These are phyloP conservation scores for Pyrocephalus nanus DNA, from an alignment of 2,797 vertebrate genomes.

Conservation along the genomic window DNA sequence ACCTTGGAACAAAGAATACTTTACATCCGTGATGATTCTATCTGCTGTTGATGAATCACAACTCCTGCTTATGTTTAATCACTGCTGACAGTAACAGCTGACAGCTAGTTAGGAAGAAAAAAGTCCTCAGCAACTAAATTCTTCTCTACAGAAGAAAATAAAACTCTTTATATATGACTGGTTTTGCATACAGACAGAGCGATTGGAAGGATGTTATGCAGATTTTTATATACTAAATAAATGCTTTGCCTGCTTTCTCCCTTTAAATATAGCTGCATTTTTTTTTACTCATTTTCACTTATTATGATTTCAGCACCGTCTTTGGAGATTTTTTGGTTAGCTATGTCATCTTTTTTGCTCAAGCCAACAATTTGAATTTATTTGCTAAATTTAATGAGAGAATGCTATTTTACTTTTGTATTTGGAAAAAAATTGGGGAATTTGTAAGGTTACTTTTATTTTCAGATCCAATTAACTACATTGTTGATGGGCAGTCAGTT, in stretches of 20 bases:
- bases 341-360: not conserved
- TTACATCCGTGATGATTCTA: constrained; percentile 68
- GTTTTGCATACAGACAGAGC: constrained; percentile 38
- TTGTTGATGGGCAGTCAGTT: not conserved
- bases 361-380: not conserved
- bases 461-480: not conserved
- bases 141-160: constrained; percentile 19
- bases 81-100: constrained; percentile 72
- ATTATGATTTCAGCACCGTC: not conserved
- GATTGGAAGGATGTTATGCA: constrained; percentile 34
- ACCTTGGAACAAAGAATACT: constrained; percentile 66
- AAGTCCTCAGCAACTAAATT: constrained; percentile 42
- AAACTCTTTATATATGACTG: not conserved
- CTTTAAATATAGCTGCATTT: constrained; percentile 22
- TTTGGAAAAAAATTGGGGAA: not conserved
- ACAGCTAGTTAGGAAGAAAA: constrained; percentile 68
- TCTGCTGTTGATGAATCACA: constrained; percentile 74
- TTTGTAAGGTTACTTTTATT: not conserved
- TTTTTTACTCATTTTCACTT: constrained; percentile 18
- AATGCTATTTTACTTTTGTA: not conserved
- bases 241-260: not conserved
- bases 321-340: constrained; percentile 1
- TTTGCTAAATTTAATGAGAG: not conserved
- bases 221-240: constrained; percentile 44
- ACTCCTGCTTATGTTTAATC: constrained; percentile 73